Conservation (phyloP, 2,113 vertebrate genomes). For the Callorhinus ursinus region DNA sequence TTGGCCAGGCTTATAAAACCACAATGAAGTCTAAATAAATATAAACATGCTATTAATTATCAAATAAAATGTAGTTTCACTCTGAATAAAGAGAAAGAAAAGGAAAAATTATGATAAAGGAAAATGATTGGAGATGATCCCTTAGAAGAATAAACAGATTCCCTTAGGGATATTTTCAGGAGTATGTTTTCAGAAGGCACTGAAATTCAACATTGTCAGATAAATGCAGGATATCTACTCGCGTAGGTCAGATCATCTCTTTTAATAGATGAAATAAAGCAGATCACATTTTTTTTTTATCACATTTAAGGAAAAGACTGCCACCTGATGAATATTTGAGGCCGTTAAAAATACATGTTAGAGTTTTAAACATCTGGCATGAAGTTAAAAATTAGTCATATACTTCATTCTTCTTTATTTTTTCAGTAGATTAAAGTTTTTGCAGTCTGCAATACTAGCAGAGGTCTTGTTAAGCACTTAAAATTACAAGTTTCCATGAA, state of each 20-base stretch:
- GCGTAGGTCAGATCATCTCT: neutral
- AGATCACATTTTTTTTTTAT: neutral
- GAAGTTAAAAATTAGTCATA: neutral
- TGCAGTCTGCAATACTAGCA: neutral
- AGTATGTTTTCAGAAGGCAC: neutral
- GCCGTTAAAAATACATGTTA: neutral
- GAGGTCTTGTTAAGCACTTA: neutral
- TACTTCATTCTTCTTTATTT: neutral
- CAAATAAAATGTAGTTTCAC: neutral
- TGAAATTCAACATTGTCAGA: neutral
- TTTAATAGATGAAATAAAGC: neutral
- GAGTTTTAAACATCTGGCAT: neutral
- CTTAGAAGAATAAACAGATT: neutral
- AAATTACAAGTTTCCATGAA: neutral
- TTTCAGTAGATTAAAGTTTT: neutral
- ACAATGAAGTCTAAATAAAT: neutral
- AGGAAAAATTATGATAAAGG: neutral
- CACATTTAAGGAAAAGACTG: slow-evolving; percentile 46
- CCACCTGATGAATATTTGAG: slow-evolving; percentile 45
- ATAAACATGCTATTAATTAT: neutral
- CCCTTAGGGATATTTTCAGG: neutral
- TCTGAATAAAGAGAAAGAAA: neutral
- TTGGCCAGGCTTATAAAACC: neutral
- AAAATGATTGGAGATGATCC: neutral
- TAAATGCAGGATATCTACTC: neutral